Conservation (phyloP, 2,888 invertebrate genomes). For the Invenusta paracnida region DNA sequence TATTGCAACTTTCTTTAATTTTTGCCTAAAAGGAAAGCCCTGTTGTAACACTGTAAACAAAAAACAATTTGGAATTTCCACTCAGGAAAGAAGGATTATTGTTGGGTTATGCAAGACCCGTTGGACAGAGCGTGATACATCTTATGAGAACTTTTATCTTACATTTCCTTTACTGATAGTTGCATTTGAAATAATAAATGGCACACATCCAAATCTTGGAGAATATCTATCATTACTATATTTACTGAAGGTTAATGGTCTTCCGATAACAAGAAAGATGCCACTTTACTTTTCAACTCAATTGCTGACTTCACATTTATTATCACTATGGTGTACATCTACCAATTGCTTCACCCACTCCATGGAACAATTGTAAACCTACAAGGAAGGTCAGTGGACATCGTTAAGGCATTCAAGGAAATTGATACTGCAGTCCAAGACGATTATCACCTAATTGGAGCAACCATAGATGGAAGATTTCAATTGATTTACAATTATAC, state of each 20-base stretch:
- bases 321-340: too few relatives aligned
- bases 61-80: not conserved
- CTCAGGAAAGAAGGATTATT: not conserved
- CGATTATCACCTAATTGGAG: too few relatives aligned
- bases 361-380: too few relatives aligned
- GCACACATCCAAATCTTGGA: not conserved
- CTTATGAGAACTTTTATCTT: slow-evolving; percentile 1
- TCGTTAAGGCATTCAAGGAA: too few relatives aligned
- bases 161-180: not conserved
- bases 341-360: too few relatives aligned
- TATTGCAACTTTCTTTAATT: not conserved
- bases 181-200: slow-evolving; percentile 14
- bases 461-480: too few relatives aligned
- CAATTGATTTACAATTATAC: too few relatives aligned
- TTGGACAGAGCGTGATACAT: not conserved
- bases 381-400: too few relatives aligned
- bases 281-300: too few relatives aligned
- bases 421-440: too few relatives aligned
- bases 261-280: too few relatives aligned
- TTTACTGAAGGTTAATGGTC: not conserved
- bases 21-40: not conserved
- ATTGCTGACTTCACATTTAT: too few relatives aligned
- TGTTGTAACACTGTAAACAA: not conserved
- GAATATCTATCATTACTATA: not conserved
- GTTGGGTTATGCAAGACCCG: not conserved